phyloP scores from a whole-genome alignment of 2,888 invertebrate genomes.

The Encarsia formosa region DNA sequence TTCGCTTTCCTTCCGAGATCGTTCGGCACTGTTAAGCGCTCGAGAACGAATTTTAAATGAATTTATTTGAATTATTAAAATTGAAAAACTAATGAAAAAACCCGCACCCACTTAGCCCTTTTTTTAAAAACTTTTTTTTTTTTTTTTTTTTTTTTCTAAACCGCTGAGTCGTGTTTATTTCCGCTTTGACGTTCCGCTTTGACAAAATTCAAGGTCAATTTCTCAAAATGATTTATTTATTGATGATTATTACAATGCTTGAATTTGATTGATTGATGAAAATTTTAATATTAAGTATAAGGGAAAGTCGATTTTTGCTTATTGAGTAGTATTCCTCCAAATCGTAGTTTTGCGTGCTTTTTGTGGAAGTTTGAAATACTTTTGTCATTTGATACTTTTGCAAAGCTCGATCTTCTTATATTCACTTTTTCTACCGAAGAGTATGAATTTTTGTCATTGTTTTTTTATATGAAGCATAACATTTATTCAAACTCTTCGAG shows the following conservation, averaged over 20 bases:
- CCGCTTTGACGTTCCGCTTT: conserved; percentile 31
- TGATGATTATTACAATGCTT: conserved; percentile 3
- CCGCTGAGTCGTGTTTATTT: conserved; percentile 23
- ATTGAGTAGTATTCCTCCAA: conserved; percentile 23
- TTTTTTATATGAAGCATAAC: not conserved
- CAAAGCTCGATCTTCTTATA: conserved; percentile 2
- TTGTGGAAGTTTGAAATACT: conserved; percentile 16
- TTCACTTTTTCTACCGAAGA: not conserved
- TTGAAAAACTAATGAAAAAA: not conserved
- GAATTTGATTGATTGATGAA: conserved; percentile 2
- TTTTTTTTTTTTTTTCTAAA: not conserved
- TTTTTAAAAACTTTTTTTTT: too few relatives aligned
- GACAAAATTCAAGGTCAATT: conserved; percentile 28
- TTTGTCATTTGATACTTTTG: conserved; percentile 11
- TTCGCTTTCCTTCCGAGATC: conserved; percentile 16
- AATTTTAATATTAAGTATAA: conserved; percentile 18
- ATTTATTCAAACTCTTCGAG: conserved; percentile 1
- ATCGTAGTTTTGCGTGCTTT: conserved; percentile 16
- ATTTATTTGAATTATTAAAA: too few relatives aligned
- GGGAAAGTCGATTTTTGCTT: conserved; percentile 20
- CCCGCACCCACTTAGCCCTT: conserved; percentile 10
- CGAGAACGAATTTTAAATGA: conserved; percentile 17
- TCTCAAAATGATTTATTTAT: conserved; percentile 19
- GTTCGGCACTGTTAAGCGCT: conserved; percentile 12
- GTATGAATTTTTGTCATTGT: conserved; percentile 1